Evolutionary conservation across 1,140 invertebrate species (phyloP).

Genomic region (Cherax destructor): DNA sequence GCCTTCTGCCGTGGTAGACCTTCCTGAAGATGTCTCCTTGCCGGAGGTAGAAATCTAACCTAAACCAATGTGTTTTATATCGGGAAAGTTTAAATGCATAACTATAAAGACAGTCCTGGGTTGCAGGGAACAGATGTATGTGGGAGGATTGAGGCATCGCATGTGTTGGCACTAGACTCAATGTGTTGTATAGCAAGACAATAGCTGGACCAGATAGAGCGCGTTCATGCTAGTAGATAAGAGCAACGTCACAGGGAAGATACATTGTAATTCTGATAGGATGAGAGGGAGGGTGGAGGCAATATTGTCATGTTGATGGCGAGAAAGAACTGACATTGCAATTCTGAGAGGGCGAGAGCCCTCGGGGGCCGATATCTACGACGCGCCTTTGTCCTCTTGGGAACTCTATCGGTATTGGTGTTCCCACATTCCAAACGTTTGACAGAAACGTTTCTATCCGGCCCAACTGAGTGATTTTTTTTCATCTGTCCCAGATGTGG

Average conservation of each 20-base stretch:
- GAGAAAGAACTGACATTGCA: background rate
- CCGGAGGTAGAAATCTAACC: too few species aligned
- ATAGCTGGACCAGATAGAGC: background rate
- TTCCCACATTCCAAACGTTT: background rate
- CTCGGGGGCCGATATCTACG: background rate
- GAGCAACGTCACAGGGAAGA: background rate
- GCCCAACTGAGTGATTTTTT: too few species aligned
- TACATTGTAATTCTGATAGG: background rate
- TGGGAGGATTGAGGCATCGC: too few species aligned
- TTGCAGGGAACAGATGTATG: too few species aligned
- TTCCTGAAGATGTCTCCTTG: too few species aligned
- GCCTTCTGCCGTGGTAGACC: too few species aligned
- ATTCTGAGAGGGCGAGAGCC: background rate
- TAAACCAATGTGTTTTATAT: too few species aligned
- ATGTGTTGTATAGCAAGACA: background rate
- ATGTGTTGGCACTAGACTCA: too few species aligned
- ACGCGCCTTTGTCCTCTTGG: background rate
- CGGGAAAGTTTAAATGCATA: too few species aligned
- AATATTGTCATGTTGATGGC: slow-evolving; percentile 7
- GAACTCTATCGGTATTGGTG: background rate
- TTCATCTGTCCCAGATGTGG: too few species aligned
- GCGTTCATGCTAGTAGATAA: background rate
- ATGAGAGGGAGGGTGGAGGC: background rate
- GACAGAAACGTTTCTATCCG: background rate
- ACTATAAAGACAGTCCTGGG: too few species aligned